Conservation (phyloP, 92 coral and sea anemone species). For the Chrysogorgia sp. region DNA sequence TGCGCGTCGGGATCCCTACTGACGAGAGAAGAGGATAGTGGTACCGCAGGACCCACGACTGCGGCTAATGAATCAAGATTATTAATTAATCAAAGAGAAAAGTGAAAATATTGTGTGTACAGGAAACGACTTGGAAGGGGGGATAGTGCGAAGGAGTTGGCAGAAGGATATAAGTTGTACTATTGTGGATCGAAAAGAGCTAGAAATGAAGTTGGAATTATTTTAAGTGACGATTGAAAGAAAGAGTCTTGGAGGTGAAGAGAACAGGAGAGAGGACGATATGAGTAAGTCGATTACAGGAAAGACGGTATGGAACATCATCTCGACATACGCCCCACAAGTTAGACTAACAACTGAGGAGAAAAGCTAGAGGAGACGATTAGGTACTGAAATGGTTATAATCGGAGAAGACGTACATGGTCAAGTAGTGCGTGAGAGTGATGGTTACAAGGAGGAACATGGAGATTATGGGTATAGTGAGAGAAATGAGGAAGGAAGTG, state of each 20-base stretch:
- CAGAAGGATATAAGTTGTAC: neutral
- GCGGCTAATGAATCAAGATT: neutral
- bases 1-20: neutral
- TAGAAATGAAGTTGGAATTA: neutral
- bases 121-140: neutral
- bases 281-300: neutral
- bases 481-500: slow-evolving; percentile 6
- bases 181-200: neutral
- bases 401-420: slow-evolving; percentile 15
- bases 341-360: neutral
- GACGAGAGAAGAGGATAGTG: neutral
- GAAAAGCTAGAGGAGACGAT: neutral
- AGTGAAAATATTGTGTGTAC: neutral
- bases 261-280: neutral
- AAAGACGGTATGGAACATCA: neutral
- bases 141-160: neutral
- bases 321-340: neutral
- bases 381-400: neutral
- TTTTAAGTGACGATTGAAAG: neutral
- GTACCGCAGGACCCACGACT: neutral
- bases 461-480: slow-evolving; percentile 6
- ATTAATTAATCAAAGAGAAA: neutral
- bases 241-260: neutral
- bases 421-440: neutral
- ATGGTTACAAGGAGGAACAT: slow-evolving; percentile 13